Evolutionary conservation across 2,888 invertebrate genomes (phyloP).

Genomic region (Sycophila texana): DNA sequence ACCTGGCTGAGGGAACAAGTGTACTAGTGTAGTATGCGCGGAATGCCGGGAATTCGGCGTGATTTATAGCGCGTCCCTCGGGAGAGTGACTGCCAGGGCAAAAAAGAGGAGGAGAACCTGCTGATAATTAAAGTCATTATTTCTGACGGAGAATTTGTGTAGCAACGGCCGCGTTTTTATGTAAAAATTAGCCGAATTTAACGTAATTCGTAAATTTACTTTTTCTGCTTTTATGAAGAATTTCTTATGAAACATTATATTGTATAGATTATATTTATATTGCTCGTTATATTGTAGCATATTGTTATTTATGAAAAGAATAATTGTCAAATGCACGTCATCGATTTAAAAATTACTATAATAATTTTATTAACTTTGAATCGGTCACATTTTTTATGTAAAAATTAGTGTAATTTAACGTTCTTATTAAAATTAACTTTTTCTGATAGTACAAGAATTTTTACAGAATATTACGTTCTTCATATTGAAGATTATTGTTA

Average conservation of each 20-base stretch:
- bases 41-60: constrained; percentile 67
- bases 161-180: neutral
- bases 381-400: no score
- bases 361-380: no score
- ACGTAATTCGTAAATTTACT: neutral
- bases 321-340: no score
- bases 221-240: no score
- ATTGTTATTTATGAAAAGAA: neutral
- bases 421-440: no score
- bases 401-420: no score
- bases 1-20: constrained; percentile 66
- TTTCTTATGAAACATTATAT: neutral
- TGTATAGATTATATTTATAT: no score
- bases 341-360: no score
- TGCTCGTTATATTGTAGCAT: neutral
- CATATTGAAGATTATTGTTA: no score
- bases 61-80: constrained; percentile 63
- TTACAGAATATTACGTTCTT: no score
- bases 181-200: constrained; percentile 4
- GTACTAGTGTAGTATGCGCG: constrained; percentile 66
- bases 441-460: no score
- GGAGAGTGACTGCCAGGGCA: constrained; percentile 16
- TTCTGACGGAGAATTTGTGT: constrained; percentile 7
- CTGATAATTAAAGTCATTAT: constrained; percentile 46
- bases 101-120: neutral